Evolutionary conservation across 1,140 invertebrate genomes (phyloP).

Genomic region (Hylyphantes graminicola): DNA sequence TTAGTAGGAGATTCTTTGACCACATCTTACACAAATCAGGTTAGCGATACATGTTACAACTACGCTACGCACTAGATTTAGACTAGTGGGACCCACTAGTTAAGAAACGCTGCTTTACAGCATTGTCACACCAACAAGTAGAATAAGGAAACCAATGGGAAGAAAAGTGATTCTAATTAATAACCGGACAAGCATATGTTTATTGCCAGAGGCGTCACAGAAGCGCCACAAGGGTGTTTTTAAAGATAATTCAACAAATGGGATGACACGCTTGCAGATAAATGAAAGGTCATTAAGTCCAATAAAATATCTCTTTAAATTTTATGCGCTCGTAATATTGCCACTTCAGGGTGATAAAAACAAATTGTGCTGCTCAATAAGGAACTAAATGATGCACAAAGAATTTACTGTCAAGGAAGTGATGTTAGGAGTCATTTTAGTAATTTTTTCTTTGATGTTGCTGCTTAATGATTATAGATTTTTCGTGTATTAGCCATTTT

Average conservation of each 20-base stretch:
- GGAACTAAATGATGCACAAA: conserved; percentile 43
- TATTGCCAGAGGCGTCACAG: conserved; percentile 21
- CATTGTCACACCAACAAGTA: not conserved
- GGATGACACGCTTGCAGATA: conserved; percentile 12
- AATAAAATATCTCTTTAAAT: conserved; percentile 51
- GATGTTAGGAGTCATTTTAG: conserved; percentile 20
- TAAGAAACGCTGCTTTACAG: no score
- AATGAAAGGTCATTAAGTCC: conserved; percentile 49
- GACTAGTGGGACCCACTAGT: no score
- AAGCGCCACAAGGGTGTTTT: conserved; percentile 19
- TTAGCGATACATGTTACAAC: no score
- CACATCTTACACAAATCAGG: no score
- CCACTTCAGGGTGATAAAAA: conserved; percentile 52
- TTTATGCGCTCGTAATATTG: conserved; percentile 46
- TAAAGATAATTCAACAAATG: conserved; percentile 45
- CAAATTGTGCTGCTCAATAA: conserved; percentile 46
- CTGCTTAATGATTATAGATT: no score
- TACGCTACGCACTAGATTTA: no score
- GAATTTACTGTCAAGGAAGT: conserved; percentile 33
- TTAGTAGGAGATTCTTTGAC: no score
- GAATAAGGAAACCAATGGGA: not conserved
- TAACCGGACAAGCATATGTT: conserved; percentile 18
- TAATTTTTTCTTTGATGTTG: no score
- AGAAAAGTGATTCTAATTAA: conserved; percentile 34
- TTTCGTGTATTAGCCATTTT: no score